Evolutionary conservation across 1,140 invertebrate genomes (phyloP).

Genomic region (Cotesia vestalis): DNA sequence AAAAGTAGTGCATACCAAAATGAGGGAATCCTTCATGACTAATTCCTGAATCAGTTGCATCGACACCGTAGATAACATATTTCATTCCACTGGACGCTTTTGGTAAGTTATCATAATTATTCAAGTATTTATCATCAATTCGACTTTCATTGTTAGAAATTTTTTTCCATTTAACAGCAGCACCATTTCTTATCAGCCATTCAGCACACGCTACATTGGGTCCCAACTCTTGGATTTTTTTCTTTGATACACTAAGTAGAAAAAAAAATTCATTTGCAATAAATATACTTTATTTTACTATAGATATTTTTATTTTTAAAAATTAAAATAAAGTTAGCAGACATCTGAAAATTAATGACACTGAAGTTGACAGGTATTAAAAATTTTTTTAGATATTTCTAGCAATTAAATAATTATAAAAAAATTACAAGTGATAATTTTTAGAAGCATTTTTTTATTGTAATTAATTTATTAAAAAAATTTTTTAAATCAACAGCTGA

Average conservation of each 20-base stretch:
- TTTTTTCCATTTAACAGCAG: conserved; percentile 74
- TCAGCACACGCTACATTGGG: conserved; percentile 89
- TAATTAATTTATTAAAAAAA: too few species aligned
- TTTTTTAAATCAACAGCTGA: too few species aligned
- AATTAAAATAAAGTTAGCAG: too few species aligned
- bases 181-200: conserved; percentile 87
- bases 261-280: background rate
- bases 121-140: conserved; percentile 60
- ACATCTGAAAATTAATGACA: too few species aligned
- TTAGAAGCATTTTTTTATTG: too few species aligned
- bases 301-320: too few species aligned
- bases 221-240: conserved; percentile 78
- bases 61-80: conserved; percentile 74
- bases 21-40: conserved; percentile 82
- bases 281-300: too few species aligned
- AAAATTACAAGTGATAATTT: too few species aligned
- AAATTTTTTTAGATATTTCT: too few species aligned
- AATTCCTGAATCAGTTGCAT: conserved; percentile 80
- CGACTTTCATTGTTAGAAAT: background rate
- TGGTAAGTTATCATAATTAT: conserved; percentile 79
- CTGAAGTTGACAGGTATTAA: too few species aligned
- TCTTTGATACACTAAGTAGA: conserved; percentile 67
- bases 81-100: conserved; percentile 41
- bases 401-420: too few species aligned
- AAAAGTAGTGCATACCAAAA: conserved; percentile 68